Evolutionary conservation across 2,888 invertebrate genomes (phyloP), one percentile per base, ranked within the genome.

Genomic region (Dichetophora obliterata): DNA sequence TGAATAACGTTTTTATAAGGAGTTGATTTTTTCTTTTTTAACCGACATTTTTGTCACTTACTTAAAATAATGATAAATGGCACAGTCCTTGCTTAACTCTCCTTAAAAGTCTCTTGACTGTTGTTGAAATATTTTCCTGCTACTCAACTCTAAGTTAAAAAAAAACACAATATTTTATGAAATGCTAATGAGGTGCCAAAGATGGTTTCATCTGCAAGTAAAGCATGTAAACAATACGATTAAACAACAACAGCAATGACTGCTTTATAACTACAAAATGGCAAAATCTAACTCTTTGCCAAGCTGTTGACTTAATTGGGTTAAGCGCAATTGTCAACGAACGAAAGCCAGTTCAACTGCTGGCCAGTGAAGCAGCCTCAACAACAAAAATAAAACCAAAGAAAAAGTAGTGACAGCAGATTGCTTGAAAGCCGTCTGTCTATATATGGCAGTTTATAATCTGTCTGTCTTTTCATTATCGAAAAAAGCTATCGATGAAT

Each of bases 221-320:
- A 54, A 31, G n/a, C 52, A 52, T 2, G n/a, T n/a, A 8, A 34
- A 34, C 31, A 34, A 43, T 16, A 65, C 27, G 0, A 63, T 16
- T 63, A 22, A 22, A 22, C 54, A 19, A 54, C 19, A 19, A n/a
- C 3, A 54, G 8, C 22, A 54, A 54, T 31, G 14, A 54, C 54
- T 54, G 54, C 31, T 22, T 22, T 5, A 24, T 14, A 27, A 5
- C n/a, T 14, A 5, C 14, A 27, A 24, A 61, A 61, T 16, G 16
- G n/a, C 2, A 0, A 37, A 19, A 16, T n/a, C 2, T 48, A 66
- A 63, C 22, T 43, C 24, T 9, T 68, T 3, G 50, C 9, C 50
- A 68, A 68, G n/a, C 19, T 9, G 22, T 24, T 37, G 22, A 57
- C 68, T 75, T 9, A 75, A 75, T 68, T 75, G 48, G 75, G 75